Base-by-base conservation (phyloP, 2,888 invertebrate species). In the Zelleria hepariella region DNA sequence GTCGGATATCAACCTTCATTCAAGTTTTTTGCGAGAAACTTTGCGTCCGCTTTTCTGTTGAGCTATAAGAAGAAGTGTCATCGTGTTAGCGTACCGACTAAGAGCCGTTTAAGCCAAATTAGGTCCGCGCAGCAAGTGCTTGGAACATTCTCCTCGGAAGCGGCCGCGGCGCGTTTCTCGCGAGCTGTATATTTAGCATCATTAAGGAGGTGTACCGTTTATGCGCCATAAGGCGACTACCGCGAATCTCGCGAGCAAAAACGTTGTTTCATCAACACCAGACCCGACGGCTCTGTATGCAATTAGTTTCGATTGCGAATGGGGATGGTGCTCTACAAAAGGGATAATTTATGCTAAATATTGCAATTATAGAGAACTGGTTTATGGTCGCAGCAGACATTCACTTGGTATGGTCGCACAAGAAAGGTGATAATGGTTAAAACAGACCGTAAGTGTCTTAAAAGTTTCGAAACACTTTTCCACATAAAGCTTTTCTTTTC, bases 221-320 rank as follows among this genome's bases (percentile, higher is more conserved):
- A 83, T 69, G 68, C 67, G 73, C 73, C 72, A 71, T 75, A 80
- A 76, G 69, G 65, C 72, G 72, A 73, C 75, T 78, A 74, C 79
- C 73, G 73, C 73, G 78, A 77, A 77, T 72, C 75, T 68, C 60
- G 59, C 58, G 64, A 10, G 70, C 75, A 84, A 86, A 83, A 85
- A 82, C 74, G 67, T 69, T 73, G 73, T 77, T 79, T 78, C 79
- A 82, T 82, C 83, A 81, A 80, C 83, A 80, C 79, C 75, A 77
- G 66, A 72, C 63, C 71, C 66, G 73, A 70, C 68, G 68, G 68
- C 68, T 66, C 67, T 63, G n/a, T 24, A 47, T 48, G 75, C 77
- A 82, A 84, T 85, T 81, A 83, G 79, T 67, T 77, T 75, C 69
- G 71, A 75, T 77, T 71, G 73, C 70, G 62, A 64, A 67, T 63